Evolutionary conservation across 2,888 invertebrate species (phyloP), one percentile per base, ranked within the genome.

Genomic region (Tetrapedia diversipes): DNA sequence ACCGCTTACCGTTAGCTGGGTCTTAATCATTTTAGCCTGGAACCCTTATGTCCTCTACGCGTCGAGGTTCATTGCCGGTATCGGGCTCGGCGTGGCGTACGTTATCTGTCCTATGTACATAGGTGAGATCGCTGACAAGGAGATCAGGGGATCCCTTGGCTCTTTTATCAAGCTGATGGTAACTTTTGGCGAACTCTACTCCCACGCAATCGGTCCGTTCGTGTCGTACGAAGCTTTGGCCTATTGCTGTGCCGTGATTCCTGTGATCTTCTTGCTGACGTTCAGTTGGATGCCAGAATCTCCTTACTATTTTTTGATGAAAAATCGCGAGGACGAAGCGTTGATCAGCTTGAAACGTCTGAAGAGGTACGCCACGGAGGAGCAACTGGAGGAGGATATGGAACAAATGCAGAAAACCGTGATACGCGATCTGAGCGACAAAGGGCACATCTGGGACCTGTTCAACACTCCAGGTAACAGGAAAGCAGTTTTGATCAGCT

Each of bases 51-150:
- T 93, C 56, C 92, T 95, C n/a, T 94, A 94, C 89, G 92, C 93
- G 7, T 92, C 93, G 0, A 91, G 94, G 65, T 90, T 95, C 91
- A 93, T 95, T 88, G 94, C 94, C 41, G 95, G 95, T 0, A 89
- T 95, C 14, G 94, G 95, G 0, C 95, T 93, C 47, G 94, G 94
- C n/a, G 92, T 94, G 4, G 93, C 94, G 60, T 94, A 94, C 91
- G 94, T 94, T 27, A 93, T 93, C 1, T 93, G 94, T 24, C 94
- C 94, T 0, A 94, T 94, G 94, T 94, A 94, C 87, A 93, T 94
- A 29, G 94, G 94, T 57, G 94, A 94, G 87, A 94, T 94, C 64
- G 94, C 94, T 59, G 94, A 94, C 71, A 94, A 94, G 84, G 92
- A 93, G 89, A 94, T 94, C 84, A 91, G 94, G 76, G 94, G 94